Conservation (phyloP, 2,113 vertebrate species). For the Engraulis encrasicolus region DNA sequence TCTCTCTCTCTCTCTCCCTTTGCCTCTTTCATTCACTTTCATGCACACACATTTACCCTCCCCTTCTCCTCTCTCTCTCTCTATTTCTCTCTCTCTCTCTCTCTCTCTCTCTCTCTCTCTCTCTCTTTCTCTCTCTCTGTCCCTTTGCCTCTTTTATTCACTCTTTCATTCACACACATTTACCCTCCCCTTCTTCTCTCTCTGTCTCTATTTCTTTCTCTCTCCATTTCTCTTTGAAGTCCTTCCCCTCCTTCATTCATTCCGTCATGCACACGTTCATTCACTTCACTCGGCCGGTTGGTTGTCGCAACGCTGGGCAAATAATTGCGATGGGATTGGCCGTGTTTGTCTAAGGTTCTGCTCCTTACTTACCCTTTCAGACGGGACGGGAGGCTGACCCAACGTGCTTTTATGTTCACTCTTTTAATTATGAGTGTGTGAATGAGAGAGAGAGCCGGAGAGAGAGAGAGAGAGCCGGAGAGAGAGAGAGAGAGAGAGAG, state of each 20-base stretch:
- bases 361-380: background rate
- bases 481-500: too few species aligned
- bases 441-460: too few species aligned
- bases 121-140: conserved; percentile 8
- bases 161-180: too few species aligned
- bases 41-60: background rate
- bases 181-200: too few species aligned
- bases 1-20: background rate
- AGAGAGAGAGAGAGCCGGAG: background rate
- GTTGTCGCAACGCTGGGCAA: conserved; percentile 33
- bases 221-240: background rate
- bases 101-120: conserved; percentile 14
- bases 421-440: conserved; percentile 6
- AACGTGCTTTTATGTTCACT: background rate
- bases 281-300: too few species aligned
- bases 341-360: background rate
- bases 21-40: background rate
- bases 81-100: conserved; percentile 10
- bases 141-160: background rate
- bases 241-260: background rate
- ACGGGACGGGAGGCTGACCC: background rate
- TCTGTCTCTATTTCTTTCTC: background rate
- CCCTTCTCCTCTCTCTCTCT: conserved; percentile 20
- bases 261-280: background rate
- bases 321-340: conserved; percentile 37